Evolutionary conservation across 2,113 vertebrate genomes (phyloP).

Genomic region (Synchiropus splendidus): DNA sequence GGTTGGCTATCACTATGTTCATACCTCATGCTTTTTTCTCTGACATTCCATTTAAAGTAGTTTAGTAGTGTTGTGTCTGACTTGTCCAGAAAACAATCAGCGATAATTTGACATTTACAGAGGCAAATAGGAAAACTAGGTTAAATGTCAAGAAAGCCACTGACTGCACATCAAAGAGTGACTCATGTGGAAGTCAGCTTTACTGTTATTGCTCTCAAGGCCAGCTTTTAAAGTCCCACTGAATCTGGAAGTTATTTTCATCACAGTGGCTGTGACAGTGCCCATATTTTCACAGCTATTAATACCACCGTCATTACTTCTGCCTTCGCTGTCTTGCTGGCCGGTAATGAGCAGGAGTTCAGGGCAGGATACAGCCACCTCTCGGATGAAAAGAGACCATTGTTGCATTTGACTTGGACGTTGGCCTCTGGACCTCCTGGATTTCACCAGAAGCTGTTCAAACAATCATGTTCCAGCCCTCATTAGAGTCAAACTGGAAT

Average conservation of each 20-base stretch:
- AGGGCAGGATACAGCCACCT: slow-evolving; percentile 48
- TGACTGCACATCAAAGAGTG: slow-evolving; percentile 22
- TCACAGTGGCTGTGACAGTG: slow-evolving; percentile 27
- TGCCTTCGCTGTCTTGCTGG: slow-evolving; percentile 25
- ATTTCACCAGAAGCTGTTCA: slow-evolving; percentile 46
- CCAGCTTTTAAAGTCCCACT: slow-evolving; percentile 28
- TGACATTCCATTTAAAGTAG: too few species aligned
- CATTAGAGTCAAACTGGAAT: slow-evolving; percentile 29
- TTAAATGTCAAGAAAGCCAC: slow-evolving; percentile 26
- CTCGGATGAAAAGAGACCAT: slow-evolving; percentile 35
- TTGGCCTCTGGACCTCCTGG: slow-evolving; percentile 18
- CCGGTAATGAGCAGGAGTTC: slow-evolving; percentile 25
- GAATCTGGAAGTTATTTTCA: slow-evolving; percentile 51
- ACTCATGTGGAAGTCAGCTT: slow-evolving; percentile 20
- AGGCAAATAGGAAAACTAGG: slow-evolving; percentile 8
- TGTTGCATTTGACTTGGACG: slow-evolving; percentile 36
- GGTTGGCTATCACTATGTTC: too few species aligned
- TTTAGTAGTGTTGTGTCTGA: too few species aligned
- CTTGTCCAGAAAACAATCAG: too few species aligned
- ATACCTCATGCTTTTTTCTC: too few species aligned
- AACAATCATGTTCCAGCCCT: slow-evolving; percentile 38
- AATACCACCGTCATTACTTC: slow-evolving; percentile 47
- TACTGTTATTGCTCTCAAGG: slow-evolving; percentile 28
- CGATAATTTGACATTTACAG: slow-evolving; percentile 20
- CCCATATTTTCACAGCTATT: slow-evolving; percentile 48